Conservation (phyloP, 1,140 invertebrate species). For the Aphaenogaster ashmeadi region DNA sequence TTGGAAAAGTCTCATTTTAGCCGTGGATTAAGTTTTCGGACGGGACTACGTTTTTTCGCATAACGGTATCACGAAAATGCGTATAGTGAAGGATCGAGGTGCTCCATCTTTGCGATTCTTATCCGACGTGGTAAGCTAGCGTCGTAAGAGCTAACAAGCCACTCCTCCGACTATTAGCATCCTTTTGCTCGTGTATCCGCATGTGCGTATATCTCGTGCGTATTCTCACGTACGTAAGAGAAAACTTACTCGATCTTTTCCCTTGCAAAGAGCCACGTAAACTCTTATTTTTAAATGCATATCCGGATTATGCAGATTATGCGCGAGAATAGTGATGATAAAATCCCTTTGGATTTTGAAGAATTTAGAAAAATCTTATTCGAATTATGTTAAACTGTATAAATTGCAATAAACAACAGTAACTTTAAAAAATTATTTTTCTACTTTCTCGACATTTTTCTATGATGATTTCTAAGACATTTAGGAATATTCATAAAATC, state of each 20-base stretch:
- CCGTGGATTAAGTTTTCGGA: slow-evolving; percentile 6
- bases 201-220: slow-evolving; percentile 44
- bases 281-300: slow-evolving; percentile 27
- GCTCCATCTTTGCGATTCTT: slow-evolving; percentile 18
- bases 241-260: slow-evolving; percentile 1
- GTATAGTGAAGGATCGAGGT: neutral
- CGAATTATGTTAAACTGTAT: neutral
- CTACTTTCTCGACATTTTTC: neutral
- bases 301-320: slow-evolving; percentile 25
- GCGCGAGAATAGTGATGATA: neutral
- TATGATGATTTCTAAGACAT: neutral
- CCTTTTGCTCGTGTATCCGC: slow-evolving; percentile 48
- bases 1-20: slow-evolving; percentile 4
- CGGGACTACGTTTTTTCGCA: neutral
- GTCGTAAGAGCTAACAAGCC: slow-evolving; percentile 55
- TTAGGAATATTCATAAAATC: slow-evolving; percentile 4
- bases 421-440: neutral
- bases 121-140: slow-evolving; percentile 20
- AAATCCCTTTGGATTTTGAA: neutral
- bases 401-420: neutral
- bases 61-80: slow-evolving; percentile 11
- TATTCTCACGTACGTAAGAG: slow-evolving; percentile 41
- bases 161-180: slow-evolving; percentile 55
- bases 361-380: neutral
- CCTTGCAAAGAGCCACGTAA: neutral